A percentile compares a stretch with the other conserved stretches of the same genome.
phyloP scores from a whole-genome alignment of 2,797 vertebrate genomes.

The Bovichtus variegatus region DNA sequence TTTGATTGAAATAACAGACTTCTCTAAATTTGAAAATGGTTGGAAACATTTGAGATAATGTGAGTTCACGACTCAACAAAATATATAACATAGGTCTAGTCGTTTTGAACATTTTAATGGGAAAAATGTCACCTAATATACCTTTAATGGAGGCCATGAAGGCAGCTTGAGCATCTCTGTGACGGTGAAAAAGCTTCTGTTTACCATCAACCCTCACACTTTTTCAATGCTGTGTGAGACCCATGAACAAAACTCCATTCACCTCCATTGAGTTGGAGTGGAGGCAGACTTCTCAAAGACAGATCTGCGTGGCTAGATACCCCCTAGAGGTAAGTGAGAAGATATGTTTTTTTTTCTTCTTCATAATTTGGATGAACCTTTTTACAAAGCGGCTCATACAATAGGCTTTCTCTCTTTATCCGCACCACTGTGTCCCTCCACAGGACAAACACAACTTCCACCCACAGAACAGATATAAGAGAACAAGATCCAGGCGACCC shows the following conservation, averaged over 20 bases:
- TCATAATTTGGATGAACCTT: conserved; percentile 6
- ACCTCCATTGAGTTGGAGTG: neutral
- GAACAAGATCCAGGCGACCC: conserved; percentile 56
- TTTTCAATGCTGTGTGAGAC: neutral
- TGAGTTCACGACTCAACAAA: too few species aligned
- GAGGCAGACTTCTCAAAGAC: conserved; percentile 2
- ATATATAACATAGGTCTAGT: too few species aligned
- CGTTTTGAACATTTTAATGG: too few species aligned
- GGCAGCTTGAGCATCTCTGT: neutral
- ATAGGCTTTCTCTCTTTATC: conserved; percentile 10
- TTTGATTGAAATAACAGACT: too few species aligned
- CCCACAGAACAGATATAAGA: conserved; percentile 41
- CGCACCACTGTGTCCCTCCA: conserved; percentile 16
- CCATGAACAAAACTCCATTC: neutral
- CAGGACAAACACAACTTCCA: conserved; percentile 36
- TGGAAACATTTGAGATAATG: too few species aligned
- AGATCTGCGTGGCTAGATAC: neutral
- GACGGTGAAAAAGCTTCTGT: neutral
- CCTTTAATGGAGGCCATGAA: neutral
- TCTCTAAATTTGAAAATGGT: too few species aligned
- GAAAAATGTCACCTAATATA: too few species aligned
- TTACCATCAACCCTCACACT: neutral
- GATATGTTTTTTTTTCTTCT: neutral
- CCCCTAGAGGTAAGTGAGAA: neutral
- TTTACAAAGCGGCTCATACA: conserved; percentile 10